Conservation (phyloP, 2,888 invertebrate species). For the Drosophila cognata region DNA sequence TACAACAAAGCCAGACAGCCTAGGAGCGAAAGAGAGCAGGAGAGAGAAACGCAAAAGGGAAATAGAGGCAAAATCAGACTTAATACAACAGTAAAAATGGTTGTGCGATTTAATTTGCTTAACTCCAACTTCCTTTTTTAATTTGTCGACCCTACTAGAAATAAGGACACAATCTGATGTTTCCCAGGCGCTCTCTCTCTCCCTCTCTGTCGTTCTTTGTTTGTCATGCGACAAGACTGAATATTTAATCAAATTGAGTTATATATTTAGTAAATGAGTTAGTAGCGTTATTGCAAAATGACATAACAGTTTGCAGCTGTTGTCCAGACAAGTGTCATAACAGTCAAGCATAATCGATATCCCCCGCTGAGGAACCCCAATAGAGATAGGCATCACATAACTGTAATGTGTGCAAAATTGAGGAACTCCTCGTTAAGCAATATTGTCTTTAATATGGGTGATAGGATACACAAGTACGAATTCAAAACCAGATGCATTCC, state of each 20-base stretch:
- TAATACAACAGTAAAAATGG: not conserved
- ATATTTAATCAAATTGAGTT: conserved; percentile 57
- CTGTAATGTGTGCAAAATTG: not conserved
- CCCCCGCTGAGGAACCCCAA: not conserved
- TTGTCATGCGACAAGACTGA: not conserved
- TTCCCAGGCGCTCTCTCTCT: not conserved
- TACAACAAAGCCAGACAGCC: conserved; percentile 28
- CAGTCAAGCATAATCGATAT: conserved; percentile 1
- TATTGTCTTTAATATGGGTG: not conserved
- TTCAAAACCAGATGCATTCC: not conserved
- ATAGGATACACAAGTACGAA: not conserved
- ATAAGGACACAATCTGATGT: not conserved
- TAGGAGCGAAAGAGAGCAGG: not conserved
- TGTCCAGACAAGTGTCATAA: not conserved
- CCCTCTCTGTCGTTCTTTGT: not conserved
- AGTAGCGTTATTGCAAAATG: conserved; percentile 16
- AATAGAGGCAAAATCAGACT: not conserved
- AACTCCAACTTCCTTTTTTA: not conserved
- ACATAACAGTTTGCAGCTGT: not conserved
- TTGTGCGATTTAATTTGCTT: not conserved
- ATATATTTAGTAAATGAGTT: no score
- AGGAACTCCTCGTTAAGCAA: not conserved
- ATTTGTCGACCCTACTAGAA: not conserved
- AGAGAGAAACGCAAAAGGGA: not conserved
- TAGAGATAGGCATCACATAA: not conserved